phyloP scores from a whole-genome alignment of 2,888 invertebrate species.

The Zaprionus lineosus region DNA sequence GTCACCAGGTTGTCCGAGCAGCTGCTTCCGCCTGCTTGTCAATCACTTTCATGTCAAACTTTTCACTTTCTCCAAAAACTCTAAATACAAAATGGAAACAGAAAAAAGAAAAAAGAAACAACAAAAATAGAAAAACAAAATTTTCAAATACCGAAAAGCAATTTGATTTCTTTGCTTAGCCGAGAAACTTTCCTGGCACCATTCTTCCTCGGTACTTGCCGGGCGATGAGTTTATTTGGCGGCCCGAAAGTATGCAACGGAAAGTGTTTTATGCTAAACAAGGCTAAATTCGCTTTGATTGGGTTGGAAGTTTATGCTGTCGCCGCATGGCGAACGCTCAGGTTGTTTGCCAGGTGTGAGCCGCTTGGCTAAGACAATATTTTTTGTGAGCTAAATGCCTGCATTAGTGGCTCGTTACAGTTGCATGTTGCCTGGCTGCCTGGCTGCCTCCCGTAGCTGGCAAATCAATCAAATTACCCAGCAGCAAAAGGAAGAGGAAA shows the following conservation, averaged over 20 bases:
- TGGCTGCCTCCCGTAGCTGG: conserved; percentile 33
- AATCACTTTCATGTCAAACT: conserved; percentile 45
- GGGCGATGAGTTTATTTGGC: conserved; percentile 52
- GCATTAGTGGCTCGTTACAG: conserved; percentile 75
- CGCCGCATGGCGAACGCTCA: too few relatives aligned
- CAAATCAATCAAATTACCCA: conserved; percentile 75
- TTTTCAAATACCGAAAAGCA: conserved; percentile 16
- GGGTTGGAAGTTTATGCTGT: neutral
- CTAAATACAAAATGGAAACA: neutral
- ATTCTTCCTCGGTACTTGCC: conserved; percentile 13
- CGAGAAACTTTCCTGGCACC: conserved; percentile 53
- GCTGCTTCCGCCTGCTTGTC: conserved; percentile 33
- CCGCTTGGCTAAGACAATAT: conserved; percentile 26
- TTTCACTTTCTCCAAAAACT: conserved; percentile 38
- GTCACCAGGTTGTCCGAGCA: conserved; percentile 5
- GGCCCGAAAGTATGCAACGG: conserved; percentile 30
- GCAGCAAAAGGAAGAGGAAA: conserved; percentile 39
- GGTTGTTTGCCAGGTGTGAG: conserved; percentile 42
- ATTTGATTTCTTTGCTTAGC: conserved; percentile 33
- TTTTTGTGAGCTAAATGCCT: conserved; percentile 63
- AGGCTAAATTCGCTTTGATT: conserved; percentile 10
- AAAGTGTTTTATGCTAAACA: conserved; percentile 9
- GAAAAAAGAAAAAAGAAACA: too few relatives aligned
- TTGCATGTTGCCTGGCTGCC: conserved; percentile 56
- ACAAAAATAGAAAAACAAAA: too few relatives aligned